Percentiles rank a stretch among this genome's conserved stretches.
These are phyloP conservation scores for Dryadula phaetusa DNA, from an alignment of 2,888 invertebrate genomes.

Conservation along the genomic window DNA sequence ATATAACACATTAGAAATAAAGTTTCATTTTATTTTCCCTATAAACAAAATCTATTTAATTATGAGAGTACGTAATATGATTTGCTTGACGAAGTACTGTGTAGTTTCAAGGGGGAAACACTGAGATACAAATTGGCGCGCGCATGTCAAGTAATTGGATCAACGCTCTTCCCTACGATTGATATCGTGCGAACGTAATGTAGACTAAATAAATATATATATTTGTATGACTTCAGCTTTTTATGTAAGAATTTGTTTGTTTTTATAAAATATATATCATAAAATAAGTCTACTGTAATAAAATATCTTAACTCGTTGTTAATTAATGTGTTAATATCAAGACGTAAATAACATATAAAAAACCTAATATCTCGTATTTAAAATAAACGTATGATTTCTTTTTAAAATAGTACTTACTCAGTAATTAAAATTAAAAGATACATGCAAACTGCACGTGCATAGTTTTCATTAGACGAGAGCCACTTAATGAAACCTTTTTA, in stretches of 20 bases:
- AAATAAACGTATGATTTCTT: neutral
- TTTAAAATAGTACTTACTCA: neutral
- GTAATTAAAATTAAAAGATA: slow-evolving; percentile 7
- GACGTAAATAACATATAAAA: no score
- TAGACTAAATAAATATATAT: slow-evolving; percentile 46
- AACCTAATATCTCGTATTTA: no score
- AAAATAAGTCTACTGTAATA: neutral
- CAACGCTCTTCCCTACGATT: slow-evolving; percentile 60
- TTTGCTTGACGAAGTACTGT: slow-evolving; percentile 63
- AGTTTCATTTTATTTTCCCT: slow-evolving; percentile 34
- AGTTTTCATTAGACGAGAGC: slow-evolving; percentile 45
- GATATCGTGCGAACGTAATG: slow-evolving; percentile 52
- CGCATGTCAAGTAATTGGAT: slow-evolving; percentile 81
- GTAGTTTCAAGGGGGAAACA: slow-evolving; percentile 55
- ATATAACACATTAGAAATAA: neutral
- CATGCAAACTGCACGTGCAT: slow-evolving; percentile 48
- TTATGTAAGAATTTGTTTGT: neutral
- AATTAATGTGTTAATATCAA: no score
- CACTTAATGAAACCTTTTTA: slow-evolving; percentile 80
- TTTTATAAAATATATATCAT: neutral
- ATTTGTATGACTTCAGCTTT: slow-evolving; percentile 19
- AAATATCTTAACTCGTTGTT: no score
- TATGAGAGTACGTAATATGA: slow-evolving; percentile 65
- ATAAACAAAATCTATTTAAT: slow-evolving; percentile 67
- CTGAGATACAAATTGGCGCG: slow-evolving; percentile 77